A percentile compares a stretch with the other conserved stretches of the same genome.
Evolutionary conservation across 64 coral and sea anemone species (phyloP).

Genomic region (Astreopora myriophthalma): DNA sequence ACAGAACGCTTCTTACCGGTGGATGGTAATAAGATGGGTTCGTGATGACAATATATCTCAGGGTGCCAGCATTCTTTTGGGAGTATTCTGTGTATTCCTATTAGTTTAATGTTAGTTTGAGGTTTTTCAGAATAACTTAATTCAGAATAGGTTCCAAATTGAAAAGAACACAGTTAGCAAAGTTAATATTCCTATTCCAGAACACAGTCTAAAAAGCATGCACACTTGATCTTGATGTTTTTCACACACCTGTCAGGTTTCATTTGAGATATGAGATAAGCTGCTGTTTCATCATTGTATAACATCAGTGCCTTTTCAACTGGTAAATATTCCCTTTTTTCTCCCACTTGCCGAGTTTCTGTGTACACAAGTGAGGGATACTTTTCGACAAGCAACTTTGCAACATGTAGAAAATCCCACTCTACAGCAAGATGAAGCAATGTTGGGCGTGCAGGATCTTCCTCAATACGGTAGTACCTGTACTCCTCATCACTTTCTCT

Average conservation of each 20-base stretch:
- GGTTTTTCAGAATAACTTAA: too few relatives aligned
- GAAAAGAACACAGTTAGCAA: too few relatives aligned
- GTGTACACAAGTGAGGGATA: slow-evolving; percentile 57
- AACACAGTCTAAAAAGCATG: too few relatives aligned
- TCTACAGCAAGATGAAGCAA: slow-evolving; percentile 72
- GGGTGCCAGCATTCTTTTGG: too few relatives aligned
- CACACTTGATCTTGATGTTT: too few relatives aligned
- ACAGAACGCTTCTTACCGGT: too few relatives aligned
- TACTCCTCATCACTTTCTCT: slow-evolving; percentile 34
- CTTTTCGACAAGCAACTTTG: slow-evolving; percentile 75
- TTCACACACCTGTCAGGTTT: slow-evolving; percentile 61
- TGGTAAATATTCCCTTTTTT: slow-evolving; percentile 40
- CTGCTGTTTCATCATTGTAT: slow-evolving; percentile 69
- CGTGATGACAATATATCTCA: too few relatives aligned
- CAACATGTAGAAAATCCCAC: slow-evolving; percentile 42
- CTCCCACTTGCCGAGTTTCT: slow-evolving; percentile 26
- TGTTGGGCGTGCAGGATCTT: slow-evolving; percentile 65
- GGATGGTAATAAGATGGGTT: too few relatives aligned
- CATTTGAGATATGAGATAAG: slow-evolving; percentile 79
- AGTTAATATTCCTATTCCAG: too few relatives aligned
- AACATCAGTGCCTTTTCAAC: slow-evolving; percentile 72
- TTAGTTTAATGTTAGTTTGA: too few relatives aligned
- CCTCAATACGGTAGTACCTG: slow-evolving; percentile 72
- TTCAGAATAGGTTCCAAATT: too few relatives aligned
- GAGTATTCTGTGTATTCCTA: too few relatives aligned